Percentiles rank a stretch among this genome's conserved stretches.
Conservation (phyloP, 2,113 vertebrate species). For the Phalacrocorax brasilianus region DNA sequence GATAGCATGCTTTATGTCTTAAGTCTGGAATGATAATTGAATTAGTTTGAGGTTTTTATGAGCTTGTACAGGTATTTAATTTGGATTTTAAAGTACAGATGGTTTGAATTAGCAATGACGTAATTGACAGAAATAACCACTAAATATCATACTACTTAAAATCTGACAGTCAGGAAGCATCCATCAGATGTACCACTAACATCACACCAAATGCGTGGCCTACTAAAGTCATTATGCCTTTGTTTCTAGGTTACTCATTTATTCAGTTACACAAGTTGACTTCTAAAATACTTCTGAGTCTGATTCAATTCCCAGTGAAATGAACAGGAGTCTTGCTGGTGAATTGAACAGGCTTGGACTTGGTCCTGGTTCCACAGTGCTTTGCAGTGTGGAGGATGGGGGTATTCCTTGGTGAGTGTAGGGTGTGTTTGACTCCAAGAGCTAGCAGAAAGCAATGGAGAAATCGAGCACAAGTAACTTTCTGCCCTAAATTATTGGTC, state of each 20-base stretch:
- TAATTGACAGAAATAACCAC: conserved; percentile 26
- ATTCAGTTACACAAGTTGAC: background rate
- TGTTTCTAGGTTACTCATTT: background rate
- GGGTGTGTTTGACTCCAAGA: background rate
- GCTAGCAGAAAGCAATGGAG: background rate
- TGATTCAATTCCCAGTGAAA: background rate
- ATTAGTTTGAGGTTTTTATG: conserved; percentile 15
- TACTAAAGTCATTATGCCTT: background rate
- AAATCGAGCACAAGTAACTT: background rate
- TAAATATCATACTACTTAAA: background rate
- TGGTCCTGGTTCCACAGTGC: background rate
- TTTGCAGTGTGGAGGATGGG: fast-evolving
- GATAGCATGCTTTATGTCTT: background rate
- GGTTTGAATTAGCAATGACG: conserved; percentile 13
- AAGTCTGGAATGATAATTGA: background rate
- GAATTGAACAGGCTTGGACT: background rate
- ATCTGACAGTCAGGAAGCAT: background rate
- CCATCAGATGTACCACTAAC: background rate
- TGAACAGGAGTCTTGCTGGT: background rate
- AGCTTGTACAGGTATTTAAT: conserved; percentile 28
- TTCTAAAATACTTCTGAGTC: background rate
- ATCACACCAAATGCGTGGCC: fast-evolving
- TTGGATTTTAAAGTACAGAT: conserved; percentile 1
- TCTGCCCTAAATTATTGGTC: background rate
- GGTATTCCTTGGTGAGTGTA: fast-evolving